Evolutionary conservation across 64 coral and sea anemone genomes (phyloP).

Genomic region (Cladopsammia gracilis): DNA sequence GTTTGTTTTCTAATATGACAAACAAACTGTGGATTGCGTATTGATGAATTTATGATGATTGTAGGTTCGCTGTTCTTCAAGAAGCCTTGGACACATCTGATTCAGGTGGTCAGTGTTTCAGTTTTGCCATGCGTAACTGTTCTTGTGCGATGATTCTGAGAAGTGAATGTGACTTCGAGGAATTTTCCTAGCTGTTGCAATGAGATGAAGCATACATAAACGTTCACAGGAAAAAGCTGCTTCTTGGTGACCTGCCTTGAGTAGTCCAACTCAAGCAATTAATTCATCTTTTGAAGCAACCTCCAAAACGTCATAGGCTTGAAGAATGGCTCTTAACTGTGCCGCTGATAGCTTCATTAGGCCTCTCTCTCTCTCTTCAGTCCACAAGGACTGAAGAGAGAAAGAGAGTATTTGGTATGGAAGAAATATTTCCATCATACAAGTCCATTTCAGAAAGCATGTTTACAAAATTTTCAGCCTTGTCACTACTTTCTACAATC

Average conservation of each 20-base stretch:
- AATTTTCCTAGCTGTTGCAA: constrained; percentile 16
- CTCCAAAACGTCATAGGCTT: constrained; percentile 27
- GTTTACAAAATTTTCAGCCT: constrained; percentile 29
- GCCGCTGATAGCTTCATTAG: constrained; percentile 47
- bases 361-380: no score
- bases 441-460: not conserved
- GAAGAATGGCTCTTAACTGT: constrained; percentile 30
- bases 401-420: not conserved
- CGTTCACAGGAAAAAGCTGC: constrained; percentile 59
- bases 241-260: constrained; percentile 45
- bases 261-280: constrained; percentile 33
- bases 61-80: constrained; percentile 3
- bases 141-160: not conserved
- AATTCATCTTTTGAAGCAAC: constrained; percentile 49
- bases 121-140: not conserved
- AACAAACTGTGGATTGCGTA: not conserved
- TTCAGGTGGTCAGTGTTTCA: constrained; percentile 28
- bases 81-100: constrained; percentile 6
- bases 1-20: constrained; percentile 14
- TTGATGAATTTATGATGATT: not conserved
- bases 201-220: constrained; percentile 30
- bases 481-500: not conserved
- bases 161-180: not conserved
- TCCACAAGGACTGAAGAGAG: no score
- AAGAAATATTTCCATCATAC: constrained; percentile 8